Evolutionary conservation across 2,113 vertebrate species (phyloP), one percentile per base, ranked within the genome.

Genomic region (Ciconia maguari): DNA sequence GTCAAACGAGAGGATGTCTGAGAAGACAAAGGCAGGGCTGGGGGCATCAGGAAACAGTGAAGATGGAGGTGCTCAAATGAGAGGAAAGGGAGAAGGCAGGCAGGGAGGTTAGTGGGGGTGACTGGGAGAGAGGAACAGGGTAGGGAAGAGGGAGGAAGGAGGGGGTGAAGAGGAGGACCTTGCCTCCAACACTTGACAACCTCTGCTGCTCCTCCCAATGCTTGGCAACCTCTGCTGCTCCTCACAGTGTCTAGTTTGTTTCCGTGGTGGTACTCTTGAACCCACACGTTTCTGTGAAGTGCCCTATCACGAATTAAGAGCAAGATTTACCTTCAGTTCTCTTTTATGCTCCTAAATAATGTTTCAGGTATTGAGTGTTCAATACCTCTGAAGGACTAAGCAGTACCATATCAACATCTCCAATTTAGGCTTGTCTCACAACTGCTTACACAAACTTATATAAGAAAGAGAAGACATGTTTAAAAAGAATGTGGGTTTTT

Each of bases 111-210:
- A 17, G 15, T 48, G 68, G 9, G 42, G 16, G 20, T 25, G 34
- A 12, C 30, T 7, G 26, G 38, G 26, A 34, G n/a, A 65, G 30
- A 26, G 44, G 38, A 84, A 5, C 11, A 36, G 17, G n/a, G 14
- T 10, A 52, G 25, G 29, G 29, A 22, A 27, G 36, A 52, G 52
- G 32, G 41, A 82, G 19, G 30, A 69, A 55, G 9, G 20, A 65
- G 36, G 8, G 10, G 51, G 62, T 10, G 24, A 18, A 30, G 65
- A n/a, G 41, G 27, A 52, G 11, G 49, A 13, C 18, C 41, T 76
- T 54, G 9, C 15, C 58, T 14, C 19, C 38, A 13, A 10, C 0
- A 0, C 16, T 14, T 16, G 54, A 9, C 34, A 48, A 6, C 7
- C 16, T 69, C 66, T 58, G 49, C 48, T 22, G 48, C 20, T 48